A percentile compares a stretch with the other conserved stretches of the same genome.
Conservation (phyloP, 2,888 invertebrate species). For the Meliscaeva auricollis region DNA sequence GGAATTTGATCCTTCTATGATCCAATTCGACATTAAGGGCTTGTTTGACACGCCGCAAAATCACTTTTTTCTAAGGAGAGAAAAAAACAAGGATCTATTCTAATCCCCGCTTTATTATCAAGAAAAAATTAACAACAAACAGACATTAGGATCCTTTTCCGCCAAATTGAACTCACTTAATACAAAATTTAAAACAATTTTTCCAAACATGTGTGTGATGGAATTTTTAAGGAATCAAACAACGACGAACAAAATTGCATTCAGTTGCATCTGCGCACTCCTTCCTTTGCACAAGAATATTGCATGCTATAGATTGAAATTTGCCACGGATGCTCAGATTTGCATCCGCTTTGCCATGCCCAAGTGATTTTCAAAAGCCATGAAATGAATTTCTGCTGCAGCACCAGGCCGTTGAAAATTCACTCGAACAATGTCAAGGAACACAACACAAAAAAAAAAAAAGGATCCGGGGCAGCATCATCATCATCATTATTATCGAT, state of each 20-base stretch:
- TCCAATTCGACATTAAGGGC: slow-evolving; percentile 47
- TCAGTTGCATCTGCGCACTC: slow-evolving; percentile 57
- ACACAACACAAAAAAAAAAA: neutral
- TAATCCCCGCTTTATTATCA: slow-evolving; percentile 8
- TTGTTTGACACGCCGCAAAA: slow-evolving; percentile 28
- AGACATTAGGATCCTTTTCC: slow-evolving; percentile 43
- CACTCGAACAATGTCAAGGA: slow-evolving; percentile 46
- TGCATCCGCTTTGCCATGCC: slow-evolving; percentile 73
- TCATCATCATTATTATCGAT: slow-evolving; percentile 66
- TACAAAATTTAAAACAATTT: neutral
- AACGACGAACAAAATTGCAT: slow-evolving; percentile 35
- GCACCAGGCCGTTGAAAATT: slow-evolving; percentile 76
- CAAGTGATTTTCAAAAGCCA: slow-evolving; percentile 69
- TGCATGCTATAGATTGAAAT: slow-evolving; percentile 53
- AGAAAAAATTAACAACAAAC: slow-evolving; percentile 58
- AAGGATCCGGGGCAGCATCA: slow-evolving; percentile 33
- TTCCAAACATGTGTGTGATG: slow-evolving; percentile 31
- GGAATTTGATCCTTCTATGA: slow-evolving; percentile 42
- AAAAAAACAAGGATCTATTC: neutral
- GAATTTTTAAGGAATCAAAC: neutral
- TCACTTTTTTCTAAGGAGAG: neutral
- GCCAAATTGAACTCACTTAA: slow-evolving; percentile 59
- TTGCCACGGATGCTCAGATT: slow-evolving; percentile 72
- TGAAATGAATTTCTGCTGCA: slow-evolving; percentile 43
- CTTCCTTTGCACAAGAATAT: neutral